Conservation (phyloP, 2,113 vertebrate genomes). For the Apodemus speciosus region DNA sequence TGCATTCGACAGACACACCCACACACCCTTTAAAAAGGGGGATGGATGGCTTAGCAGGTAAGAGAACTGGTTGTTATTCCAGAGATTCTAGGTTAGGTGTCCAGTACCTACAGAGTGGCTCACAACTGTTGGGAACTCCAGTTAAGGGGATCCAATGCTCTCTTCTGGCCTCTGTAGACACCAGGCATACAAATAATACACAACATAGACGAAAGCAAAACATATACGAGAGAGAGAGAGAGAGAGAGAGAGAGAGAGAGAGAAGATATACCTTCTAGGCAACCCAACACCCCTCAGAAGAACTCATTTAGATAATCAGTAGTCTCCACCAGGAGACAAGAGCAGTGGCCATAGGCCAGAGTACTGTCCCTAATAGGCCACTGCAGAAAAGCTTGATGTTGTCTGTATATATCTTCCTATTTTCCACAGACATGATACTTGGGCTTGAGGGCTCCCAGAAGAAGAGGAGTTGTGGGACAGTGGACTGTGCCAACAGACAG, state of each 20-base stretch:
- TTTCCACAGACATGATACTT: background rate
- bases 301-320: fast-evolving
- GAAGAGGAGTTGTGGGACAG: background rate
- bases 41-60: background rate
- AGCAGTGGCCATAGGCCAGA: background rate
- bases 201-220: background rate
- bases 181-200: background rate
- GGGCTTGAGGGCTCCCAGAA: background rate
- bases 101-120: background rate
- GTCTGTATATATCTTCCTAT: background rate
- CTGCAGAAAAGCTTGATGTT: background rate
- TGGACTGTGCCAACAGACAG: no score
- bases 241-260: background rate
- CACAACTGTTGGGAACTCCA: no score
- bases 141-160: background rate
- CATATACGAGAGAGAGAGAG: background rate
- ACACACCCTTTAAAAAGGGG: no score
- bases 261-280: background rate
- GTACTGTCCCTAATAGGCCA: background rate
- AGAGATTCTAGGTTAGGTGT: background rate
- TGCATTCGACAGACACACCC: background rate
- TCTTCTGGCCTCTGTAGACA: background rate
- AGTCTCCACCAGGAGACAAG: background rate
- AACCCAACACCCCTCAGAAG: background rate
- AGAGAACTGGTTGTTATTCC: background rate